These are phyloP conservation scores for Lepus americanus DNA, from an alignment of 2,113 vertebrate genomes.

Conservation along the genomic window DNA sequence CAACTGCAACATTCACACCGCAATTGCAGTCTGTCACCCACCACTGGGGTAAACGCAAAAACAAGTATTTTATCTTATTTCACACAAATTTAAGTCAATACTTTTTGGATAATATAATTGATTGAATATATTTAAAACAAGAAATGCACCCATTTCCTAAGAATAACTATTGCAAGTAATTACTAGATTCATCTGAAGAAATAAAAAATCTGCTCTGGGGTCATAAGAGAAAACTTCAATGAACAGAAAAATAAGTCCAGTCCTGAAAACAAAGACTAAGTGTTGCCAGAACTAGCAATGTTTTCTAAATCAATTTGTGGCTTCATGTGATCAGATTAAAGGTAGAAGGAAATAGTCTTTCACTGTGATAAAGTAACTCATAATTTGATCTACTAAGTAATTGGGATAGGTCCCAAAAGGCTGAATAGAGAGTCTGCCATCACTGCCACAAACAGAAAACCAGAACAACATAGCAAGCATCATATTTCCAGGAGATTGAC, in stretches of 20 bases:
- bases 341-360: slow-evolving; percentile 14
- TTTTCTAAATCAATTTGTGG: slow-evolving; percentile 52
- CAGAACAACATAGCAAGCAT: too few relatives aligned
- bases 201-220: slow-evolving; percentile 61
- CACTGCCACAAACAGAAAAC: too few relatives aligned
- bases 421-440: too few relatives aligned
- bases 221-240: slow-evolving; percentile 68
- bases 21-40: not conserved
- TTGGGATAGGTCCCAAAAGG: not conserved
- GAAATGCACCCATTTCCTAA: slow-evolving; percentile 48
- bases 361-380: slow-evolving; percentile 28
- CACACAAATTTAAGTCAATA: slow-evolving; percentile 27
- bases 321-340: slow-evolving; percentile 55
- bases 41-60: not conserved
- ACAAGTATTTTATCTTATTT: not conserved
- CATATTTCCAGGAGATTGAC: too few relatives aligned
- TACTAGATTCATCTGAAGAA: slow-evolving; percentile 64
- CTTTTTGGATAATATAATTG: not conserved
- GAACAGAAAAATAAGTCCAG: slow-evolving; percentile 41
- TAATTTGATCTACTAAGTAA: slow-evolving; percentile 24
- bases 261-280: slow-evolving; percentile 5
- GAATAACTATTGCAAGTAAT: slow-evolving; percentile 41
- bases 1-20: not conserved
- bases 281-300: slow-evolving; percentile 18
- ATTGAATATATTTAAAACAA: slow-evolving; percentile 22